These are phyloP conservation scores for Eupithecia subumbrata DNA, from an alignment of 2,888 invertebrate genomes.

Conservation along the genomic window DNA sequence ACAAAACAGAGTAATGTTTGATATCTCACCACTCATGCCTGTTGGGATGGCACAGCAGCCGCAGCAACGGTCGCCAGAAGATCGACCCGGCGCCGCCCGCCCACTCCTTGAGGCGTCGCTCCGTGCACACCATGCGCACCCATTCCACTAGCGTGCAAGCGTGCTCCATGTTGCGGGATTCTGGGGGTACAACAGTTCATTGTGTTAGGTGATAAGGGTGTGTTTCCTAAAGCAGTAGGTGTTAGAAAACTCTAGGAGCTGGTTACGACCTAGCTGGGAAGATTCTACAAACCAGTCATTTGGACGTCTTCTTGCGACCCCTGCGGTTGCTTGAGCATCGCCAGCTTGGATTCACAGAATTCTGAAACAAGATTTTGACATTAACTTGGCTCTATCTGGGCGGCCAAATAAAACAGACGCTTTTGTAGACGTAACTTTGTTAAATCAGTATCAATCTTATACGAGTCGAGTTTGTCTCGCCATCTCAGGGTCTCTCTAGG, in stretches of 20 bases:
- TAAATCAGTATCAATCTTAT: not conserved
- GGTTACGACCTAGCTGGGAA: not conserved
- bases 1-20: too few species aligned
- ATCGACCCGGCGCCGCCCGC: slow-evolving; percentile 91
- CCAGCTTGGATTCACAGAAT: slow-evolving; percentile 69
- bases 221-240: not conserved
- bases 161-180: slow-evolving; percentile 55
- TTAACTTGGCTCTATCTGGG: not conserved
- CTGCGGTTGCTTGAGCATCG: slow-evolving; percentile 58
- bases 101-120: slow-evolving; percentile 94
- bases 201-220: not conserved
- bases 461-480: not conserved
- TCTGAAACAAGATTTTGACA: slow-evolving; percentile 55
- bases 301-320: slow-evolving; percentile 61
- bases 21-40: slow-evolving; percentile 20
- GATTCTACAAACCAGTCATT: slow-evolving; percentile 52
- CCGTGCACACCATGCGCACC: slow-evolving; percentile 91
- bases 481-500: not conserved
- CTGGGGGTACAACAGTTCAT: not conserved
- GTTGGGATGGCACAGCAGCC: slow-evolving; percentile 54
- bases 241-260: not conserved
- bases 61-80: slow-evolving; percentile 94
- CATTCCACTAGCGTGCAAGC: slow-evolving; percentile 87
- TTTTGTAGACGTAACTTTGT: not conserved
- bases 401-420: not conserved